Percentiles rank a stretch among this genome's conserved stretches.
These are phyloP conservation scores for Sprattus sprattus DNA, from an alignment of 2,113 vertebrate genomes.

Conservation along the genomic window DNA sequence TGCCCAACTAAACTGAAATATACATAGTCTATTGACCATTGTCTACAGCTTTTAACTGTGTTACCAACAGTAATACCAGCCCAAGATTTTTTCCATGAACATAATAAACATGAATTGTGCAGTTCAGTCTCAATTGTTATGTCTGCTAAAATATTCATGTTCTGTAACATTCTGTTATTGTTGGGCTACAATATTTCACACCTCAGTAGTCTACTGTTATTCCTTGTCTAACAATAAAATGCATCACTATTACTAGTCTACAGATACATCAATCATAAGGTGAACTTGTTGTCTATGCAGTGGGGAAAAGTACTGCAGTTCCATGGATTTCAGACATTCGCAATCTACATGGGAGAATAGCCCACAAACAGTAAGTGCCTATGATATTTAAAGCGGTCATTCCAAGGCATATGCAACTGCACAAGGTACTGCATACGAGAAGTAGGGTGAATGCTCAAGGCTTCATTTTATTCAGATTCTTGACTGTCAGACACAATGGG, in stretches of 20 bases:
- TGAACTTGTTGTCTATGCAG: not conserved
- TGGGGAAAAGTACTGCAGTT: too few species aligned
- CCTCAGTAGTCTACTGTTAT: not conserved
- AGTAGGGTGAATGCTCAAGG: not conserved
- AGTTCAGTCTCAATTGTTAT: too few species aligned
- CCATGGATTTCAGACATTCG: not conserved
- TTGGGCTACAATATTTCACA: not conserved
- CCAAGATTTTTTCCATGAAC: too few species aligned
- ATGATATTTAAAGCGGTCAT: slow-evolving; percentile 3
- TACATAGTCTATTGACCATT: not conserved
- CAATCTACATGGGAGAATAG: not conserved
- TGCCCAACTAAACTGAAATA: not conserved
- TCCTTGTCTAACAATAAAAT: not conserved
- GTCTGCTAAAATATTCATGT: too few species aligned
- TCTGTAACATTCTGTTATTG: not conserved
- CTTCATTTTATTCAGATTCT: not conserved
- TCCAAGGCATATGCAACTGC: not conserved
- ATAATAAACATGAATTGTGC: too few species aligned
- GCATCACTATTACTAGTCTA: not conserved
- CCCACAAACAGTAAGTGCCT: not conserved
- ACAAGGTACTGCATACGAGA: not conserved
- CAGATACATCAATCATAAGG: not conserved
- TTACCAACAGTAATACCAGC: too few species aligned
- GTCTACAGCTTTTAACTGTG: not conserved
- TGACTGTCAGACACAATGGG: not conserved